phyloP scores from a whole-genome alignment of 1,140 invertebrate species.

The Limonius californicus region DNA sequence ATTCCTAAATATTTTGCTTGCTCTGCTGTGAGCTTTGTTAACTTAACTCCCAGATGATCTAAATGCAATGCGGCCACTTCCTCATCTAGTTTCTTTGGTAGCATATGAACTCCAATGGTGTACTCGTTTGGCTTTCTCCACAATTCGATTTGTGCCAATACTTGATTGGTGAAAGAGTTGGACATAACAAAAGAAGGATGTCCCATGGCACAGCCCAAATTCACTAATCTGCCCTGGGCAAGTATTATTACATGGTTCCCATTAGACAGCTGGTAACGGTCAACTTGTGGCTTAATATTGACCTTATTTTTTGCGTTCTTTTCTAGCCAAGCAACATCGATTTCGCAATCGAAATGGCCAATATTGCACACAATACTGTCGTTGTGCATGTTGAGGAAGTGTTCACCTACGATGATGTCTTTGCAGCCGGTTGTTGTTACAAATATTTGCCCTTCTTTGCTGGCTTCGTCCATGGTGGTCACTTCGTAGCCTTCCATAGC shows the following conservation, averaged over 20 bases:
- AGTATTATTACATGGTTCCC: conserved; percentile 92
- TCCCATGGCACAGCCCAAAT: conserved; percentile 97
- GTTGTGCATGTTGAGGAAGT: conserved; percentile 91
- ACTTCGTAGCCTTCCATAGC: conserved; percentile 99
- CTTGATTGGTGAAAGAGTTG: conserved; percentile 99
- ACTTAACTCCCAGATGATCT: conserved; percentile 93
- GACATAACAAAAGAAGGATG: conserved; percentile 99
- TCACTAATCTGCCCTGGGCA: conserved; percentile 95
- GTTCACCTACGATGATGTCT: conserved; percentile 84
- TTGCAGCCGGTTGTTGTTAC: conserved; percentile 98
- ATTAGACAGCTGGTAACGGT: conserved; percentile 85
- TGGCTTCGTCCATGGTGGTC: conserved; percentile 96
- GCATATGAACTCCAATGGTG: conserved; percentile 82
- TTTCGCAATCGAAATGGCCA: conserved; percentile 98
- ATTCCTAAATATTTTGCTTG: conserved; percentile 93
- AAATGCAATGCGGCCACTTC: conserved; percentile 96
- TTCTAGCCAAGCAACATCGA: conserved; percentile 95
- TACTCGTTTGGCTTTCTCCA: conserved; percentile 90
- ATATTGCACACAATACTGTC: conserved; percentile 99
- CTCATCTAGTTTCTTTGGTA: conserved; percentile 97
- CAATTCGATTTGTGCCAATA: conserved; percentile 96
- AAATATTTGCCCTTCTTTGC: conserved; percentile 87
- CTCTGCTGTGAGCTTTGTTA: conserved; percentile 84
- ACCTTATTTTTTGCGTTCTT: conserved; percentile 88
- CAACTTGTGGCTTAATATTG: conserved; percentile 98